Percentiles rank a stretch among this genome's conserved stretches.
These are phyloP conservation scores for Tipula unca DNA, from an alignment of 2,888 invertebrate species.

Conservation along the genomic window DNA sequence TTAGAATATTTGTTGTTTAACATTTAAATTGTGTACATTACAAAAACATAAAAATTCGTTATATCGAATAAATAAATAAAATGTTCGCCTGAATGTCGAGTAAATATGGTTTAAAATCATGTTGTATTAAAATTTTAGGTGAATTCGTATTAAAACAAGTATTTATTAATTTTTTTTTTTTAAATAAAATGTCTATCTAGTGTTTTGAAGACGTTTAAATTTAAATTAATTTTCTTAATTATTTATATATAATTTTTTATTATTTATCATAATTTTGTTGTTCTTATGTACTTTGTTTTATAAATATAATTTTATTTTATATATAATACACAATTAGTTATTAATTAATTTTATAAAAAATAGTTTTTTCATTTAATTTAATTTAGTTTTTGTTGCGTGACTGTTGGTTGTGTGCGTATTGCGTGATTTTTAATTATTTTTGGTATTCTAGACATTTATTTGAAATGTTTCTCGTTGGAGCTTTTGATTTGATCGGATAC, in stretches of 20 bases:
- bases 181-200: neutral
- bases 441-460: slow-evolving; percentile 57
- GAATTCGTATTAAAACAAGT: neutral
- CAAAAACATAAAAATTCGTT: neutral
- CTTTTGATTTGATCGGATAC: slow-evolving; percentile 46
- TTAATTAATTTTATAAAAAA: slow-evolving; percentile 16
- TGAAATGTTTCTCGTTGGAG: slow-evolving; percentile 62
- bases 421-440: neutral
- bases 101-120: neutral
- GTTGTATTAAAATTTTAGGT: neutral
- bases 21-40: neutral
- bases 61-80: neutral
- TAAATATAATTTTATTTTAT: slow-evolving; percentile 1
- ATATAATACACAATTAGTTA: neutral
- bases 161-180: neutral
- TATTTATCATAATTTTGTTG: neutral
- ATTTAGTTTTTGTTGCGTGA: slow-evolving; percentile 2
- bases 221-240: neutral
- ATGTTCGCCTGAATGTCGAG: neutral
- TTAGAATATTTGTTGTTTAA: neutral
- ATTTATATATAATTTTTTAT: neutral
- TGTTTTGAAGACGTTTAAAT: neutral
- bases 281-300: neutral
- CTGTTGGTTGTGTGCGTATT: neutral
- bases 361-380: slow-evolving; percentile 21